Evolutionary conservation across 2,888 invertebrate species (phyloP), one percentile per base, ranked within the genome.

Genomic region (Thereva unica): DNA sequence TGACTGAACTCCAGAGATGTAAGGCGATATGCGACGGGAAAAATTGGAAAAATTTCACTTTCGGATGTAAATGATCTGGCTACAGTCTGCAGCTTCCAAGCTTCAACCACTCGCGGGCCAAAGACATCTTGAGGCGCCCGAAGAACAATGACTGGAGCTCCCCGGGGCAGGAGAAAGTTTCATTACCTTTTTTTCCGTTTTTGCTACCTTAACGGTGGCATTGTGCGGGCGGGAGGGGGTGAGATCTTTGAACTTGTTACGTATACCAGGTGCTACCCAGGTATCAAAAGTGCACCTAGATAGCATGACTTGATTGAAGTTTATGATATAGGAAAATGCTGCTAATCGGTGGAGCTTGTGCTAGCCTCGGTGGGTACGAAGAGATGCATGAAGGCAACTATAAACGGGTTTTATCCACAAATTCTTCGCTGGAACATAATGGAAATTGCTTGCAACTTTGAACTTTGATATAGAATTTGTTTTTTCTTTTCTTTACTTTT

Each of bases 121-220:
- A 23, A 23, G 23, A 23, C 23, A 23, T 23, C 23, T 23, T 23
- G 23, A 23, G 23, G 23, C 56, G 35, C 40, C 35, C 54, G 45
- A n/a, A 35, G 41, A 56, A 56, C 55, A 65, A 56, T 55, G 56
- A 23, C 41, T 12, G 49, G 50, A 49, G 65, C 65, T 56, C 65
- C 65, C 65, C 55, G n/a, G 47, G 35, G 42, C 65, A 56, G 65
- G 65, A 49, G 65, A 65, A 65, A 65, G 65, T 65, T 65, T 53
- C 44, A 45, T 47, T 47, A 23, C 23, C 23, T 23, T 23, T 23
- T n/a, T 64, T 55, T 65, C 55, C 64, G 55, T 65, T 64, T 64
- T 64, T 64, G 53, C 50, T 52, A 44, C 23, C 57, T 59, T 37
- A 37, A 37, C 12, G 10, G 34, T 38, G 7, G 47, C 45, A 47